These are phyloP conservation scores for Syndactyla subalaris DNA, from an alignment of 2,797 vertebrate genomes.

Conservation along the genomic window DNA sequence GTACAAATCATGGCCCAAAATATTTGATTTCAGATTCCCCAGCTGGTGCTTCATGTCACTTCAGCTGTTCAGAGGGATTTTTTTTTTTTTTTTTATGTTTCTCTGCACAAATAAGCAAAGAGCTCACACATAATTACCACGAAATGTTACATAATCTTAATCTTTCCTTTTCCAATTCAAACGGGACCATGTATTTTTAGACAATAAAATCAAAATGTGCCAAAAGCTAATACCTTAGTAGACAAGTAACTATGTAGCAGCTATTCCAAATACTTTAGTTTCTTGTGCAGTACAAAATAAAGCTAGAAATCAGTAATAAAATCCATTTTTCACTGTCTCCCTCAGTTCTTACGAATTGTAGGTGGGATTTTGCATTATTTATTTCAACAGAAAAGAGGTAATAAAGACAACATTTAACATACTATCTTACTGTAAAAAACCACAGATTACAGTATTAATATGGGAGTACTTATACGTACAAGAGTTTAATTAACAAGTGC, in stretches of 20 bases:
- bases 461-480: neutral
- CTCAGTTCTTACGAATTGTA: neutral
- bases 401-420: neutral
- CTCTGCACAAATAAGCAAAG: slow-evolving; percentile 64
- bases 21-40: slow-evolving; percentile 74
- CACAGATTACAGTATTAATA: neutral
- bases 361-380: neutral
- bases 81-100: slow-evolving; percentile 28
- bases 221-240: neutral
- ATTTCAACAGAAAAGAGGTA: neutral
- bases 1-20: slow-evolving; percentile 68
- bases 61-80: slow-evolving; percentile 68
- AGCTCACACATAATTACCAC: slow-evolving; percentile 52
- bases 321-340: neutral
- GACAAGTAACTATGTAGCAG: neutral
- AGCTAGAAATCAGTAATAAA: neutral
- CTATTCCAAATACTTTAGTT: neutral
- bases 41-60: slow-evolving; percentile 71
- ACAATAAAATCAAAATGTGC: neutral
- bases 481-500: neutral
- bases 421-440: neutral
- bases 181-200: slow-evolving; percentile 16
- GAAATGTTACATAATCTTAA: slow-evolving; percentile 46
- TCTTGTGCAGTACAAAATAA: neutral
- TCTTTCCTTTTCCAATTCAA: slow-evolving; percentile 27